Evolutionary conservation across 2,888 invertebrate species (phyloP).

Genomic region (Leucania comma): DNA sequence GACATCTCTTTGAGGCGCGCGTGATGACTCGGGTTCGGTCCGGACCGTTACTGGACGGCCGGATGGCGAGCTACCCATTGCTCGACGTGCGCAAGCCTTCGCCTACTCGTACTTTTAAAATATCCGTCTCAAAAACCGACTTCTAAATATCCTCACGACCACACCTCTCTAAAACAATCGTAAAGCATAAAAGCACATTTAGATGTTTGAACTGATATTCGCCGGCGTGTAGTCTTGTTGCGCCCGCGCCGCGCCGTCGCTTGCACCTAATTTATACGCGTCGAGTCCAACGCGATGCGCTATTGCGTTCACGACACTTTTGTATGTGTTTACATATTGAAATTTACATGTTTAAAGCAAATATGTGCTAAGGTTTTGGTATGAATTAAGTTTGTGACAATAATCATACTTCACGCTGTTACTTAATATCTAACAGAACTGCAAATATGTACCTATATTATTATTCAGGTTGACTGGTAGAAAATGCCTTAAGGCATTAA

Average conservation of each 20-base stretch:
- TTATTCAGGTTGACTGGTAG: no score
- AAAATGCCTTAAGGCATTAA: no score
- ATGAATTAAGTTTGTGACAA: constrained; percentile 8
- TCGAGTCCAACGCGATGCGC: constrained; percentile 83
- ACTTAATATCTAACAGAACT: neutral
- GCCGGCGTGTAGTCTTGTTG: constrained; percentile 83
- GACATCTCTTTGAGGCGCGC: no score
- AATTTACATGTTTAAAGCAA: constrained; percentile 57
- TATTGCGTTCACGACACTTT: constrained; percentile 78
- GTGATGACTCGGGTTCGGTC: no score
- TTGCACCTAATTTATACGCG: constrained; percentile 88
- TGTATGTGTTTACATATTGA: constrained; percentile 68
- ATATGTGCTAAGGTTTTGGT: constrained; percentile 32
- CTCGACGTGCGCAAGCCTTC: no score
- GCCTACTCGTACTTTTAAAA: neutral
- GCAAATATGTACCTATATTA: no score
- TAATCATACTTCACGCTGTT: constrained; percentile 5
- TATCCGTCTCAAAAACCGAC: neutral
- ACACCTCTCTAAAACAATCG: constrained; percentile 62
- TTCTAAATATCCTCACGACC: constrained; percentile 29
- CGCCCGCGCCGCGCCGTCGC: constrained; percentile 66
- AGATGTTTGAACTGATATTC: constrained; percentile 85
- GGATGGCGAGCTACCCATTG: no score
- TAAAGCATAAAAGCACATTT: constrained; percentile 74
- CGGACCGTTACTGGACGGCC: no score